Conservation (phyloP, 2,797 vertebrate genomes). For the Sebastes steindachneri region DNA sequence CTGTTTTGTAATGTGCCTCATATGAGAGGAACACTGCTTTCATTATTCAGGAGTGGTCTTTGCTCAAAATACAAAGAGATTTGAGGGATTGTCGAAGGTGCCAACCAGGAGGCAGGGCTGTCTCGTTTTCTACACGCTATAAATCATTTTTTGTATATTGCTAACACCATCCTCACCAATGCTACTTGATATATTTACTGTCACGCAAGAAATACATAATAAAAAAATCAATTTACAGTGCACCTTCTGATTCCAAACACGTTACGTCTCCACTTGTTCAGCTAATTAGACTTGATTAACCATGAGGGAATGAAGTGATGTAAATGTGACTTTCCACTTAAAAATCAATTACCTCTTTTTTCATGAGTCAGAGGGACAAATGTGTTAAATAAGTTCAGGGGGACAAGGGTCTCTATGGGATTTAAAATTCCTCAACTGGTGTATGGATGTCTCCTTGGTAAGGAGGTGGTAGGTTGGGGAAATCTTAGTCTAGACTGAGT, state of each 20-base stretch:
- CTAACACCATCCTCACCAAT: conserved; percentile 81
- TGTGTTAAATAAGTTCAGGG: conserved; percentile 67
- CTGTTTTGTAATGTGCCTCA: conserved; percentile 75
- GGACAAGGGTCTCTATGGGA: conserved; percentile 55
- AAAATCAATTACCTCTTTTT: conserved; percentile 79
- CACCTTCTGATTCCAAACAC: conserved; percentile 24
- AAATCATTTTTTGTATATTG: conserved; percentile 87
- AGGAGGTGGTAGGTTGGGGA: conserved; percentile 67
- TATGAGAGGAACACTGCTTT: conserved; percentile 54
- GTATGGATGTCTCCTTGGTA: conserved; percentile 47
- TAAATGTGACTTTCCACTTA: conserved; percentile 73
- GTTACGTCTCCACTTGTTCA: conserved; percentile 4
- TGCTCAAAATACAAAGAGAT: conserved; percentile 70
- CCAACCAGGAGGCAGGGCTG: conserved; percentile 52
- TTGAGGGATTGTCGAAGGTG: conserved; percentile 72
- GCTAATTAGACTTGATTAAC: conserved; percentile 69
- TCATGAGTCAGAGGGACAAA: conserved; percentile 59
- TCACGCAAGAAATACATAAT: conserved; percentile 1
- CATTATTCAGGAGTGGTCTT: conserved; percentile 70
- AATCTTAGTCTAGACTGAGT: conserved; percentile 81
- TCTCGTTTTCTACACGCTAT: conserved; percentile 74
- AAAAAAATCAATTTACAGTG: conserved; percentile 2
- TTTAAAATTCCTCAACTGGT: conserved; percentile 54
- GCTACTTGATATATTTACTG: conserved; percentile 72
- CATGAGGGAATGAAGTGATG: conserved; percentile 50